phyloP scores from a whole-genome alignment of 2,113 vertebrate genomes.

The Maccullochella peelii region DNA sequence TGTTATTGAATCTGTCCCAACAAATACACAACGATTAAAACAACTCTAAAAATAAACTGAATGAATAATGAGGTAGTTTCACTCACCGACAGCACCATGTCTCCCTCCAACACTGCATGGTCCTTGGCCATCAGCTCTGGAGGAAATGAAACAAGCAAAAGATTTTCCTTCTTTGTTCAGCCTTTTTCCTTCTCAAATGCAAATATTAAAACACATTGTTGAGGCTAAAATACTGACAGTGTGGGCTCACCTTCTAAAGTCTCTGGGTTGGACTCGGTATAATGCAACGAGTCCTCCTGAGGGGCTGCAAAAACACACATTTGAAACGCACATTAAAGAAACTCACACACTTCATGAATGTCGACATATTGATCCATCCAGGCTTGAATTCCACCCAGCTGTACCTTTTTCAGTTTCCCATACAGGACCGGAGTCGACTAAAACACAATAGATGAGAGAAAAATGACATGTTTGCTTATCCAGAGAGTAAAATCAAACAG shows the following conservation, averaged over 20 bases:
- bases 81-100: constrained; percentile 65
- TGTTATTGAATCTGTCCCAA: neutral
- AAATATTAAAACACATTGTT: neutral
- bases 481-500: fast-evolving
- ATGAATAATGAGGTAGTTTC: neutral
- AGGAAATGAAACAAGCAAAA: too few species aligned
- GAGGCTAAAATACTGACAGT: neutral
- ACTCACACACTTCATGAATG: fast-evolving
- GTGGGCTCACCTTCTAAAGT: constrained; percentile 53
- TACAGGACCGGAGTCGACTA: constrained; percentile 30
- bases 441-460: neutral
- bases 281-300: neutral
- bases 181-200: neutral
- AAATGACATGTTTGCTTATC: neutral
- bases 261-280: constrained; percentile 51
- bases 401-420: neutral
- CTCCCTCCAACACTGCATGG: constrained; percentile 47
- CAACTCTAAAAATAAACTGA: neutral
- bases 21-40: too few species aligned
- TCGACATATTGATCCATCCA: neutral
- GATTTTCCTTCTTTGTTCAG: neutral
- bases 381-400: fast-evolving
- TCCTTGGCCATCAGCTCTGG: constrained; percentile 37
- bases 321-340: neutral
- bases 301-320: constrained; percentile 2